Evolutionary conservation across 2,888 invertebrate genomes (phyloP).

Genomic region (Noctua fimbriata): DNA sequence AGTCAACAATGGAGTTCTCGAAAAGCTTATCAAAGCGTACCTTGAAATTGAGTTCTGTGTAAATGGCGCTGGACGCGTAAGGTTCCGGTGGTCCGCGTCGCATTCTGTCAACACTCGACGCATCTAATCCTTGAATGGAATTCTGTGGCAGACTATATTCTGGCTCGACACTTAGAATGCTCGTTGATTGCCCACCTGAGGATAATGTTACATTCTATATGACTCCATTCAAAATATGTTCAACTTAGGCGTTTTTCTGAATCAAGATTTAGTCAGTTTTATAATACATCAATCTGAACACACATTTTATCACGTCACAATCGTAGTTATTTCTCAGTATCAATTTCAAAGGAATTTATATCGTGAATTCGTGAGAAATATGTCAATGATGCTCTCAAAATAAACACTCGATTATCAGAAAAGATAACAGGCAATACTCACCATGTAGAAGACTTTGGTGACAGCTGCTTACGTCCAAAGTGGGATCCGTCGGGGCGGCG

Average conservation of each 20-base stretch:
- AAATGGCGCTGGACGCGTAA: constrained; percentile 88
- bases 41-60: constrained; percentile 90
- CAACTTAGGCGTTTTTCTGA: neutral
- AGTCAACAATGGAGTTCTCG: constrained; percentile 76
- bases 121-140: constrained; percentile 87
- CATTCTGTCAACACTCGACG: constrained; percentile 85
- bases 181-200: constrained; percentile 86
- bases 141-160: constrained; percentile 88
- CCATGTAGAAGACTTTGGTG: constrained; percentile 88
- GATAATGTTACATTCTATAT: constrained; percentile 54
- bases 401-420: constrained; percentile 63
- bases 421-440: constrained; percentile 72
- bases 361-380: constrained; percentile 77
- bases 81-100: constrained; percentile 87
- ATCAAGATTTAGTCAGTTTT: constrained; percentile 17
- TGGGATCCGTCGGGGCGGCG: constrained; percentile 81
- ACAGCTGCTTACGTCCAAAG: constrained; percentile 84
- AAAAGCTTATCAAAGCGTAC: constrained; percentile 84
- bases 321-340: constrained; percentile 33
- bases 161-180: constrained; percentile 86
- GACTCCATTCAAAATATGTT: constrained; percentile 5
- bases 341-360: constrained; percentile 51
- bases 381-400: constrained; percentile 65
- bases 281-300: constrained; percentile 23
- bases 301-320: constrained; percentile 46